Base-by-base conservation (phyloP, 2,888 invertebrate genomes). In the Notocelia uddmanniana region DNA sequence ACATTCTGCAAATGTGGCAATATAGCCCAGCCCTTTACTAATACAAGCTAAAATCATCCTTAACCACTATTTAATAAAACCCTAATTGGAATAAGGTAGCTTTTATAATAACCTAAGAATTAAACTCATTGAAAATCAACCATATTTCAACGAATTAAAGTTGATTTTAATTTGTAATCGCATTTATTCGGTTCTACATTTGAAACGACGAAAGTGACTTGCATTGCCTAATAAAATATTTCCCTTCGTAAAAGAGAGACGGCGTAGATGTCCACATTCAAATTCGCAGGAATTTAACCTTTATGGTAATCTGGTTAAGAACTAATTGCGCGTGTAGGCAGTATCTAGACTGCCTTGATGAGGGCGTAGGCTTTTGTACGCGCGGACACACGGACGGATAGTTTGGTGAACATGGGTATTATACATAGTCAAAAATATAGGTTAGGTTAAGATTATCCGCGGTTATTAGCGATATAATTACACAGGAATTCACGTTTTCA, bases 361-460 rank as follows among this genome's bases (percentile, higher is more conserved):
- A 91, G 91, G 90, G 92, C 91, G 91, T 91, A 89, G 88, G 88
- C 88, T 88, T 81, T 84, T 71, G 70, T 37, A 23, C 19, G n/a
- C 26, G 41, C n/a, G 55, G 75, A 77, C 79, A 76, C 62, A 78
- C 76, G 52, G 76, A 0, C 19, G 1, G 23, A 0, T 2, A 72
- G 71, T 52, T 69, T 34, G 69, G 23, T 31, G 19, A 74, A 71
- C 21, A 57, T 8, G n/a, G n/a, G n/a, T n/a, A n/a, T n/a, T n/a
- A n/a, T n/a, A 31, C 0, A 5, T 5, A 31, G 8, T 31, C 31
- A 31, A 31, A 31, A 31, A 31, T 31, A 9, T 52, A 21, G n/a
- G 13, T 45, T n/a, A 45, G n/a, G 45, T 45, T 2, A 9, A 23
- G n/a, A 1, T 23, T n/a, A n/a, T n/a, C n/a, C n/a, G n/a, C n/a